These are phyloP conservation scores for Heliocidaris erythrogramma DNA, from an alignment of 35 echinoderm and acorn worm genomes.

Conservation along the genomic window DNA sequence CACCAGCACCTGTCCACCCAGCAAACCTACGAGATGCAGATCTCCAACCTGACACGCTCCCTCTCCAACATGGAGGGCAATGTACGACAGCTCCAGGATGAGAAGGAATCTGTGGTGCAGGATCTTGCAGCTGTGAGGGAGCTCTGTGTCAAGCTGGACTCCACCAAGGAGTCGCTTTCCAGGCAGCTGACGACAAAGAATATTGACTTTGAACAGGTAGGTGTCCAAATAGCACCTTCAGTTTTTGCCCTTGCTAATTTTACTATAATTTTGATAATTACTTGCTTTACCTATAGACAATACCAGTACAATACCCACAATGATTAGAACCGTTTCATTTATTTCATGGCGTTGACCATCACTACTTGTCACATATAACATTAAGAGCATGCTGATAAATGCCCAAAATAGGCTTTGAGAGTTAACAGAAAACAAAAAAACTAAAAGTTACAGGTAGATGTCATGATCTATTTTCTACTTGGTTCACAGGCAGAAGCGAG, in stretches of 20 bases:
- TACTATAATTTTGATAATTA: too few relatives aligned
- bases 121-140: slow-evolving; percentile 87
- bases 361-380: too few relatives aligned
- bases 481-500: slow-evolving; percentile 58
- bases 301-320: too few relatives aligned
- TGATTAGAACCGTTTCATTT: too few relatives aligned
- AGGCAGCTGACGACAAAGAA: slow-evolving; percentile 83
- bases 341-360: too few relatives aligned
- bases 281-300: too few relatives aligned
- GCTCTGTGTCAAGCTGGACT: slow-evolving; percentile 87
- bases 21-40: slow-evolving; percentile 89
- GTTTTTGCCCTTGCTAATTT: too few relatives aligned
- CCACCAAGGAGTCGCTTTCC: slow-evolving; percentile 89
- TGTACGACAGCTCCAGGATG: slow-evolving; percentile 86
- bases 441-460: neutral
- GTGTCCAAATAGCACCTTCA: neutral
- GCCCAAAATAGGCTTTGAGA: too few relatives aligned
- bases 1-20: slow-evolving; percentile 74
- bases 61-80: slow-evolving; percentile 81
- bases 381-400: too few relatives aligned
- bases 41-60: slow-evolving; percentile 88
- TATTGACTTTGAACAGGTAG: slow-evolving; percentile 89
- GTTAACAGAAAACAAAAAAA: too few relatives aligned
- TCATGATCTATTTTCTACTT: neutral
- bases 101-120: slow-evolving; percentile 83